A percentile compares a stretch with the other conserved stretches of the same genome.
These are phyloP conservation scores for Drosophila aff. DNA, from an alignment of 1,140 invertebrate genomes.

Conservation along the genomic window DNA sequence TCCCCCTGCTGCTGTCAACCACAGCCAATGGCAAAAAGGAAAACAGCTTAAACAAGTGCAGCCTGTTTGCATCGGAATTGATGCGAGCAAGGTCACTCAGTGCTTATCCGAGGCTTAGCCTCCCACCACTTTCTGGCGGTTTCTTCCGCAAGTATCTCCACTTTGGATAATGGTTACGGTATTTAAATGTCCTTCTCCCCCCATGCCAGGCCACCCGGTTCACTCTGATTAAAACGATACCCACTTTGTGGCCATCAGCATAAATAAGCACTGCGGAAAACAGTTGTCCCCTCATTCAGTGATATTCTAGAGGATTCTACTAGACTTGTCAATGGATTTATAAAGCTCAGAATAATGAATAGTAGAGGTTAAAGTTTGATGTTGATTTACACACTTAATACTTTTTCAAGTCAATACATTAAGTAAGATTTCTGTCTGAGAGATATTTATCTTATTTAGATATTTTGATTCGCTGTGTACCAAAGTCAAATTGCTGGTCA, in stretches of 20 bases:
- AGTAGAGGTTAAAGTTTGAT: background rate
- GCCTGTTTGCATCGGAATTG: constrained; percentile 34
- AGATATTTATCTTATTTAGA: background rate
- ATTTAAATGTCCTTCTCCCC: constrained; percentile 36
- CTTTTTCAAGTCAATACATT: background rate
- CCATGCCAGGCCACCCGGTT: background rate
- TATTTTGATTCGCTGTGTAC: background rate
- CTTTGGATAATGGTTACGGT: constrained; percentile 36
- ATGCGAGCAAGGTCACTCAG: constrained; percentile 28
- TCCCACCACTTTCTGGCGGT: constrained; percentile 15
- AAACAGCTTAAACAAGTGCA: constrained; percentile 27
- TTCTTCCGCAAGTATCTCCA: constrained; percentile 8
- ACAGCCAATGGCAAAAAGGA: constrained; percentile 2
- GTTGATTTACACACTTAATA: background rate
- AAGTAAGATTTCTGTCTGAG: background rate
- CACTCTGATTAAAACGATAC: constrained; percentile 36
- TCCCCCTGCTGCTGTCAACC: constrained; percentile 24
- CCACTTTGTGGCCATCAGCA: constrained; percentile 39
- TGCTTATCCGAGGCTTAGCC: constrained; percentile 25
- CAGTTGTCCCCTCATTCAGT: background rate
- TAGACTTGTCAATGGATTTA: background rate
- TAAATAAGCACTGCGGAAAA: constrained; percentile 29
- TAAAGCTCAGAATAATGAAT: background rate
- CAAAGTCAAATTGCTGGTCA: constrained; percentile 24
- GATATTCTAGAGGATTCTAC: background rate